Conservation (phyloP, 1,140 invertebrate species). For the Episyrphus balteatus region DNA sequence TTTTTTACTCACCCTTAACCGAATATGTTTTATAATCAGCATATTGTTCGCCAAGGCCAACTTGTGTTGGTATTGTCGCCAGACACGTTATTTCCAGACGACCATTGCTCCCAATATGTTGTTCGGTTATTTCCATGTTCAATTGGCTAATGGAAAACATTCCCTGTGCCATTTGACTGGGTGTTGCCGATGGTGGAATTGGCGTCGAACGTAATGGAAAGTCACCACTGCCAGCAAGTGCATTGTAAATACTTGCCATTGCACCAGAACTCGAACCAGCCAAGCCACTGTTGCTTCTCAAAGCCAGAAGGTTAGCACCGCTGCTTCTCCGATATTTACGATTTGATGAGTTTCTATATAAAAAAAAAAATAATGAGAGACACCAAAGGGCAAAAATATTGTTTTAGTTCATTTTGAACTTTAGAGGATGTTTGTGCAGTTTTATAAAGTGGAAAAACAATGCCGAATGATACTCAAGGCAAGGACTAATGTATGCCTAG, state of each 20-base stretch:
- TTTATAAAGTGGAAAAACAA: too few relatives aligned
- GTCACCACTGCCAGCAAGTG: not conserved
- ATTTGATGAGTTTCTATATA: conserved; percentile 23
- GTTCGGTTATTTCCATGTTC: conserved; percentile 49
- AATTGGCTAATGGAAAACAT: conserved; percentile 34
- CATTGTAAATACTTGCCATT: not conserved
- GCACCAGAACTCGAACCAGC: conserved; percentile 18
- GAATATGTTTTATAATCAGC: conserved; percentile 56
- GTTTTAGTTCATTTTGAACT: too few relatives aligned
- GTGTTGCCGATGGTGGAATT: conserved; percentile 28
- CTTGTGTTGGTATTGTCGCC: conserved; percentile 58
- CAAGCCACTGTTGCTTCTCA: conserved; percentile 23
- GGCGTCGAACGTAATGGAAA: not conserved
- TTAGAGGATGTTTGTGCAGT: too few relatives aligned
- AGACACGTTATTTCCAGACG: conserved; percentile 56
- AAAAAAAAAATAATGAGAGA: conserved; percentile 4
- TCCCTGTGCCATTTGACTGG: conserved; percentile 31
- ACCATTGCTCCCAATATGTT: conserved; percentile 52
- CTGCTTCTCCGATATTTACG: conserved; percentile 33
- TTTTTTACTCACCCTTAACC: conserved; percentile 46
- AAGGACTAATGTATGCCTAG: too few relatives aligned
- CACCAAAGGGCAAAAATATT: too few relatives aligned
- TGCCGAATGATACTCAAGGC: too few relatives aligned
- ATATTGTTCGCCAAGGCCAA: conserved; percentile 48
- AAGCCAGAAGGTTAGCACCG: conserved; percentile 30